Percentiles rank a stretch among this genome's conserved stretches.
phyloP scores from a whole-genome alignment of 2,113 vertebrate genomes.

The Daboia siamensis region DNA sequence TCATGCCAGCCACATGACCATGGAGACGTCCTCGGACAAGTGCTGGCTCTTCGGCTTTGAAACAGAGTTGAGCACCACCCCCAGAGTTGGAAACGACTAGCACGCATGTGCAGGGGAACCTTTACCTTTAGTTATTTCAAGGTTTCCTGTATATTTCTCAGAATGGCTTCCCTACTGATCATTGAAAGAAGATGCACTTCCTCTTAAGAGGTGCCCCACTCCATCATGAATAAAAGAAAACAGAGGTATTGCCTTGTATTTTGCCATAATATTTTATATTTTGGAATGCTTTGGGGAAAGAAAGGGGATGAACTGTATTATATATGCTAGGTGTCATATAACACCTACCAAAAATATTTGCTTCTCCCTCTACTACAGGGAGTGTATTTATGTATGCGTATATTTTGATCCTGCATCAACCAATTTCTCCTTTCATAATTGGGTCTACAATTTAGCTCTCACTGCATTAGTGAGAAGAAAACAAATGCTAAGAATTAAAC shows the following conservation, averaged over 20 bases:
- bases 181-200: neutral
- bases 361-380: neutral
- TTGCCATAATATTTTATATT: conserved; percentile 1
- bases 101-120: too few relatives aligned
- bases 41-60: too few relatives aligned
- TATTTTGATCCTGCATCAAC: neutral
- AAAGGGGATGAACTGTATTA: neutral
- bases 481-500: neutral
- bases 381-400: neutral
- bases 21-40: too few relatives aligned
- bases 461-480: too few relatives aligned
- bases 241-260: neutral
- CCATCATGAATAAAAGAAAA: neutral
- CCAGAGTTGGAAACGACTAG: too few relatives aligned
- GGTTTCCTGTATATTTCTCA: neutral
- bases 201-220: neutral
- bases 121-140: neutral
- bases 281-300: neutral
- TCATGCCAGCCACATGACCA: too few relatives aligned
- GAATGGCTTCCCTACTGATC: neutral
- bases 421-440: neutral
- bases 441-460: neutral
- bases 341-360: neutral
- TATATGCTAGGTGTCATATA: neutral
- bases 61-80: too few relatives aligned